Evolutionary conservation across 2,888 invertebrate species (phyloP), one percentile per base, ranked within the genome.

Genomic region (Branchipolynoe longqiensis): DNA sequence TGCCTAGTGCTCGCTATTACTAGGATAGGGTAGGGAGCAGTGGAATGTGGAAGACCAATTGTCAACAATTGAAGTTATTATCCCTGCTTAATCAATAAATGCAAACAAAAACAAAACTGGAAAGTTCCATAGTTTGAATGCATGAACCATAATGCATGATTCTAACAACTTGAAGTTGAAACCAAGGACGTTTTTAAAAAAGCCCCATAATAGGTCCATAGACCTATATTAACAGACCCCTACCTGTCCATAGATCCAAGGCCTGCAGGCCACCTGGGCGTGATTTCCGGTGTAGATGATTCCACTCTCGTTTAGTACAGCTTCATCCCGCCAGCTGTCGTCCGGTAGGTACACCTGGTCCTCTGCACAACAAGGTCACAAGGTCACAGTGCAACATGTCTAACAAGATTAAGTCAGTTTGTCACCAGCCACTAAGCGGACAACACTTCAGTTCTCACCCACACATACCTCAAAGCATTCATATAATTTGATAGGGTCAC

Each of bases 271-370:
- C 95, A 0, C 97, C 28, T 96, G 95, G 91, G 96, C 97, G 92
- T 96, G 96, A 22, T 96, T 97, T 59, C 98, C 98, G 89, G 97
- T 95, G 95, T 97, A 98, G 92, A 98, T 97, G 28, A 98, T 94
- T 0, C 98, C 98, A 0, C 96, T 96, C 87, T 98, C 97, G 90
- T 96, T 96, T 92, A 97, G 25, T 12, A 89, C 84, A 56, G 78
- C 86, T 64, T 98, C 98, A 82, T 97, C 96, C 12, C 97, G 95
- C 92, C 96, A 95, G 48, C 95, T 96, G 56, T 96, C 96, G 81
- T 96, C 96, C 83, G 96, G 95, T 96, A 97, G 95, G 93, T 95
- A 97, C 14, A 96, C 96, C 87, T 95, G 94, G 92, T 97, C 97
- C 87, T 96, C 96, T 93, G 92, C 1, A 4, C 25, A 48, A 48